These are phyloP conservation scores for Pseudococcus viburni DNA, from an alignment of 2,888 invertebrate genomes.

Conservation along the genomic window DNA sequence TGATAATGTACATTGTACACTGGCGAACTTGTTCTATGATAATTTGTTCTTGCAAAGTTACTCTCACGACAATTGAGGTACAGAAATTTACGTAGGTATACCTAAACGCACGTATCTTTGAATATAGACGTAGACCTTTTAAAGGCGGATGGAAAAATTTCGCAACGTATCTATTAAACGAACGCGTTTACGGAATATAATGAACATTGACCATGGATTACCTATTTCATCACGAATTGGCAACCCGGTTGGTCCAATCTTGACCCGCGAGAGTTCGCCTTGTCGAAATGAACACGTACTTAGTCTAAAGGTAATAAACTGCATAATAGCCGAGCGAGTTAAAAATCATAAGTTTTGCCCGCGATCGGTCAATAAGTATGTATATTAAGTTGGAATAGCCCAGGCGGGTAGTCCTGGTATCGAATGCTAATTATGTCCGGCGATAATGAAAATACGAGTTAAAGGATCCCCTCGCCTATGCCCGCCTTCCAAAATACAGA, in stretches of 20 bases:
- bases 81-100: too few relatives aligned
- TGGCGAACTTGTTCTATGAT: too few relatives aligned
- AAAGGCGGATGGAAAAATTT: slow-evolving; percentile 10
- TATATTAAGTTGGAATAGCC: not conserved
- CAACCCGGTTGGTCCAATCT: slow-evolving; percentile 44
- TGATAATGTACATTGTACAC: too few relatives aligned
- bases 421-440: not conserved
- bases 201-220: slow-evolving; percentile 47
- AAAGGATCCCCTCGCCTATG: not conserved
- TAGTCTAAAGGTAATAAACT: not conserved
- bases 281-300: not conserved
- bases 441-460: not conserved
- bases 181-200: slow-evolving; percentile 17
- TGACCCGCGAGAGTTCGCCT: slow-evolving; percentile 23
- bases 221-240: slow-evolving; percentile 39
- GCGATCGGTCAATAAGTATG: too few relatives aligned
- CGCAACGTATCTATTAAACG: not conserved
- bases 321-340: too few relatives aligned
- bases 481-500: too few relatives aligned
- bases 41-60: too few relatives aligned
- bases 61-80: too few relatives aligned
- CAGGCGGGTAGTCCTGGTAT: not conserved
- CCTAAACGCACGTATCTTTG: too few relatives aligned
- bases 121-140: not conserved
- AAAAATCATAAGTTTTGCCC: too few relatives aligned